Conservation (phyloP, 2,888 invertebrate species). For the Diogma glabrata region DNA sequence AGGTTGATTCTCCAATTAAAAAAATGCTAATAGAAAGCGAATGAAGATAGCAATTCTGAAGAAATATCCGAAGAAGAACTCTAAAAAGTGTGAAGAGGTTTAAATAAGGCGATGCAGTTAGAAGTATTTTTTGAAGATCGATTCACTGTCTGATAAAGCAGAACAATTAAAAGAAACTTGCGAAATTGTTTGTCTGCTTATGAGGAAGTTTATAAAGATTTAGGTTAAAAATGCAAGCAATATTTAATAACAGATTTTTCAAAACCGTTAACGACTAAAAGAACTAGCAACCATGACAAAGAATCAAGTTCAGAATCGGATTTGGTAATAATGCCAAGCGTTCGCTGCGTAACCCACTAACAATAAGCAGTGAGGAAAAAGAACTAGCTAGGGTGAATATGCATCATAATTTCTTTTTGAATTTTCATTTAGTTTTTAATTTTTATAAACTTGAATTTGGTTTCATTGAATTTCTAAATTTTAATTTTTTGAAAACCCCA, state of each 20-base stretch:
- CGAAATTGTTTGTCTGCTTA: too few species aligned
- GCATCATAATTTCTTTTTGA: not conserved
- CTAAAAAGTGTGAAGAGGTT: too few species aligned
- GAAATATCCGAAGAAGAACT: not conserved
- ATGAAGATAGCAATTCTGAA: not conserved
- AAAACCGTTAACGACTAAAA: not conserved
- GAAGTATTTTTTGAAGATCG: too few species aligned
- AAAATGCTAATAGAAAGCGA: not conserved
- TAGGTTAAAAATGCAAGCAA: not conserved
- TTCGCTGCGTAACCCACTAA: not conserved
- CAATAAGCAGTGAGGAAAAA: not conserved
- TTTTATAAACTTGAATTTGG: not conserved
- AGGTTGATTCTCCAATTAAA: not conserved
- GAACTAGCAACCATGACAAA: not conserved
- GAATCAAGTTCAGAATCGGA: too few species aligned
- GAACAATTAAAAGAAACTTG: too few species aligned
- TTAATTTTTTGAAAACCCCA: too few species aligned
- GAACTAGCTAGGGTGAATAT: too few species aligned
- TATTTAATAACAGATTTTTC: not conserved
- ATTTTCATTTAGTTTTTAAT: not conserved
- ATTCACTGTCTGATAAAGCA: not conserved
- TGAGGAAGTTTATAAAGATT: too few species aligned
- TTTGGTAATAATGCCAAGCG: too few species aligned
- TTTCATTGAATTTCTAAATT: not conserved
- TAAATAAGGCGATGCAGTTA: too few species aligned